Base-by-base conservation (phyloP, 2,888 invertebrate species). In the Griposia aprilina region DNA sequence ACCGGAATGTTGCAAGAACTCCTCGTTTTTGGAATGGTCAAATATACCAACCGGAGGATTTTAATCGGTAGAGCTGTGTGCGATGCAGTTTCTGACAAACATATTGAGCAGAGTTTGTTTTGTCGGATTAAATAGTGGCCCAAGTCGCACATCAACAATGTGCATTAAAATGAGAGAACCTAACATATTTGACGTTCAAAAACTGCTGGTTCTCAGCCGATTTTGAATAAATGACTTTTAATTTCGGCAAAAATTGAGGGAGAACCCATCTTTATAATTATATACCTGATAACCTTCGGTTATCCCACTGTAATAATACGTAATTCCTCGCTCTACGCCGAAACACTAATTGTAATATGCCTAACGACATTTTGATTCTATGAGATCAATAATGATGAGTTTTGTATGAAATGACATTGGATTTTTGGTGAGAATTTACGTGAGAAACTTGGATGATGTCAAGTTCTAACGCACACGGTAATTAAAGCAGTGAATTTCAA, bases 291-390 rank as follows among this genome's bases (percentile, higher is more conserved):
- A 78, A 62, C 20, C 48, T 60, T 23, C 11, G 41, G 17, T 76
- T 59, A 63, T 67, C 20, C 36, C 36, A 23, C 11, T 63, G 52
- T 30, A 59, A 59, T 74, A 59, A 48, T 48, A 59, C 59, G 48
- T 80, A 30, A 80, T 84, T 36, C 45, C 26, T 60, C 26, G 63
- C 20, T 65, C 15, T 76, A 69, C 48, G 36, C 36, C 65, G 20
- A 66, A 74, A 52, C 48, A 52, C 55, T 50, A 50, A 68, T 57
- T 67, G 10, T 45, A 10, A 10, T 45, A 45, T 72, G 57, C 82
- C 74, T 94, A 94, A 94, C 89, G 94, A 94, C 91, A 88, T 87
- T 93, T 93, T 94, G 92, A 93, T 91, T 87, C 83, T 77, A 71
- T 81, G 78, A 72, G 76, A 79, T 76, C 72, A 79, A 78, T 82